phyloP scores from a whole-genome alignment of 2,888 invertebrate species.

The Xestia ashworthii region DNA sequence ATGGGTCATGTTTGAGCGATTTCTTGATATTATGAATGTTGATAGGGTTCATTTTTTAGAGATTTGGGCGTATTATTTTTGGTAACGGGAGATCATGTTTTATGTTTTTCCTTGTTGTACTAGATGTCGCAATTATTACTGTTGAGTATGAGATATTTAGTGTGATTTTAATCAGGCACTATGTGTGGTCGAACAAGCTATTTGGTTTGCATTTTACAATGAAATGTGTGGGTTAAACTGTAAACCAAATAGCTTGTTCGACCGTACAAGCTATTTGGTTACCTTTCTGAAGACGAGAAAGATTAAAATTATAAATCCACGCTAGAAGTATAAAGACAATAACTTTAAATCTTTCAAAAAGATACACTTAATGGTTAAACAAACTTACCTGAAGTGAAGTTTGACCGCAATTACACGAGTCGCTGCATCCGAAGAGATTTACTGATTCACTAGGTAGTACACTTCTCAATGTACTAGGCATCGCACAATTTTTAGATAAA shows the following conservation, averaged over 20 bases:
- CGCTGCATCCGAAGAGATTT: too few relatives aligned
- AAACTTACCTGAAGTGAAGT: too few relatives aligned
- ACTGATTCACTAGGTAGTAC: too few relatives aligned
- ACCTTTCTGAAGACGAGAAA: background rate
- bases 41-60: conserved; percentile 1
- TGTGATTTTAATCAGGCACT: background rate
- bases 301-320: background rate
- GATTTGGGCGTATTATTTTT: conserved; percentile 1
- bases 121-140: background rate
- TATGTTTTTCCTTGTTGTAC: background rate
- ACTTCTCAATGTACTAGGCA: too few relatives aligned
- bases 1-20: conserved; percentile 42
- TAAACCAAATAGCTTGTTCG: too few relatives aligned
- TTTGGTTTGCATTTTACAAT: too few relatives aligned
- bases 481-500: too few relatives aligned
- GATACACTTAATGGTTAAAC: too few relatives aligned
- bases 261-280: too few relatives aligned
- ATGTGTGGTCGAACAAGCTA: too few relatives aligned
- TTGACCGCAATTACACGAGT: too few relatives aligned
- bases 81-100: background rate
- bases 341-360: background rate
- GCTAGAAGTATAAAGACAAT: background rate
- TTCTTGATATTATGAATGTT: conserved; percentile 17
- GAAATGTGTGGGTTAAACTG: too few relatives aligned
- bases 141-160: background rate